Conservation (phyloP, 2,113 vertebrate genomes). For the Passerina amoena region DNA sequence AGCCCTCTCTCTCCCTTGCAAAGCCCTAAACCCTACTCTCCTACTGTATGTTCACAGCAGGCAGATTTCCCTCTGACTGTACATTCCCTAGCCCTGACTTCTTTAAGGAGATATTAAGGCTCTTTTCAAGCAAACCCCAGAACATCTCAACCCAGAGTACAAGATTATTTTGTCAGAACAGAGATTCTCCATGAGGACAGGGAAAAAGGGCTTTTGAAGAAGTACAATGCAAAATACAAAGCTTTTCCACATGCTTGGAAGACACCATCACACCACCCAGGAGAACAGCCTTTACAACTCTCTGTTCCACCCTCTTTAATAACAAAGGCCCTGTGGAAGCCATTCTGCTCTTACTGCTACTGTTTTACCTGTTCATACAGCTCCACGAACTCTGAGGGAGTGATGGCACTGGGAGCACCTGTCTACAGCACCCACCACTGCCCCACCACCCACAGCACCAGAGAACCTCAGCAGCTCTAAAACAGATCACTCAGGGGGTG, state of each 20-base stretch:
- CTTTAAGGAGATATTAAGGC: not conserved
- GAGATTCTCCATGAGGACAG: not conserved
- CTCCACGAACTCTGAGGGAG: not conserved
- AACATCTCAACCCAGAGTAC: not conserved
- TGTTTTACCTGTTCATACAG: not conserved
- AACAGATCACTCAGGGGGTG: not conserved
- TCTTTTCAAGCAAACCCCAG: not conserved
- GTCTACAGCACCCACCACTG: not conserved
- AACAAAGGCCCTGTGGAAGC: not conserved
- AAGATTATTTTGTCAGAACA: not conserved
- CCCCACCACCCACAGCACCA: not conserved
- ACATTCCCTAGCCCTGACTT: not conserved
- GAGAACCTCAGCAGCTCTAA: not conserved
- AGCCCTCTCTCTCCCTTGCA: not conserved
- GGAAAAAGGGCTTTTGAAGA: not conserved
- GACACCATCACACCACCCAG: not conserved
- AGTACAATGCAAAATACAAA: not conserved
- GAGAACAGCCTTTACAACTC: not conserved
- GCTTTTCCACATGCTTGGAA: not conserved
- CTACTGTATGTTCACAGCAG: not conserved
- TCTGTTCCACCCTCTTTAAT: not conserved
- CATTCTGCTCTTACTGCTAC: not conserved
- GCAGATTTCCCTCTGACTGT: not conserved
- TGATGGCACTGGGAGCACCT: not conserved
- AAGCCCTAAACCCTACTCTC: not conserved